Evolutionary conservation across 1,140 invertebrate species (phyloP).

Genomic region (Lepeophtheirus salmonis): DNA sequence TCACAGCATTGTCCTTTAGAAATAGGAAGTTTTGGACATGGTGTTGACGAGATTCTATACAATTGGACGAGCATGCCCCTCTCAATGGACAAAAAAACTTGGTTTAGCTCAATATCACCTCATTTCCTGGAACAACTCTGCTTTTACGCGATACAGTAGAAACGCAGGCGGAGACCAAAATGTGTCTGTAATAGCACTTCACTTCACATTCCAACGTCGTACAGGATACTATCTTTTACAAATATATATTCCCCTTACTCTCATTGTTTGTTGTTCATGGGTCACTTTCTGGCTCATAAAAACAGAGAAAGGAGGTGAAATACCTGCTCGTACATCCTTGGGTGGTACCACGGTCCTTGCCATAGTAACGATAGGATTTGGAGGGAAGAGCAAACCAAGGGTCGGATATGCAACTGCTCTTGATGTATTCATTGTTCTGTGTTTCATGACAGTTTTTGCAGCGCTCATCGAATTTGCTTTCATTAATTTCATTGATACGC

Average conservation of each 20-base stretch:
- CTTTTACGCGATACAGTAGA: not conserved
- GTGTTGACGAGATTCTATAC: constrained; percentile 10
- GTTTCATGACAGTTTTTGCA: constrained; percentile 39
- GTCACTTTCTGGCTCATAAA: constrained; percentile 45
- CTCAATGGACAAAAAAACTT: constrained; percentile 12
- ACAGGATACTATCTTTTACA: constrained; percentile 28
- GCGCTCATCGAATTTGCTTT: constrained; percentile 40
- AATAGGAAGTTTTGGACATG: constrained; percentile 26
- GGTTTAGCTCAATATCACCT: constrained; percentile 5
- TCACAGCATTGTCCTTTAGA: constrained; percentile 30
- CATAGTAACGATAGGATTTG: constrained; percentile 39
- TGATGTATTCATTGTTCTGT: constrained; percentile 40
- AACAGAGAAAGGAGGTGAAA: constrained; percentile 27
- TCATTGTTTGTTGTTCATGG: constrained; percentile 43
- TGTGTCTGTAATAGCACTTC: not conserved
- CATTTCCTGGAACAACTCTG: not conserved
- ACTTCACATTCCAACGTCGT: constrained; percentile 5
- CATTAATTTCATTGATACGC: constrained; percentile 39
- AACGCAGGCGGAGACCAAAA: not conserved
- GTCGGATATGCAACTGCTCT: constrained; percentile 39
- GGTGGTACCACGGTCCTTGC: constrained; percentile 41
- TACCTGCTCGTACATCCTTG: constrained; percentile 22
- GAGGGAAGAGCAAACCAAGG: constrained; percentile 36
- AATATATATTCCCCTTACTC: constrained; percentile 39
- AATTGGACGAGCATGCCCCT: constrained; percentile 13